These are phyloP conservation scores for Planiliza haematocheilus DNA, from an alignment of 2,113 vertebrate genomes.

Conservation along the genomic window DNA sequence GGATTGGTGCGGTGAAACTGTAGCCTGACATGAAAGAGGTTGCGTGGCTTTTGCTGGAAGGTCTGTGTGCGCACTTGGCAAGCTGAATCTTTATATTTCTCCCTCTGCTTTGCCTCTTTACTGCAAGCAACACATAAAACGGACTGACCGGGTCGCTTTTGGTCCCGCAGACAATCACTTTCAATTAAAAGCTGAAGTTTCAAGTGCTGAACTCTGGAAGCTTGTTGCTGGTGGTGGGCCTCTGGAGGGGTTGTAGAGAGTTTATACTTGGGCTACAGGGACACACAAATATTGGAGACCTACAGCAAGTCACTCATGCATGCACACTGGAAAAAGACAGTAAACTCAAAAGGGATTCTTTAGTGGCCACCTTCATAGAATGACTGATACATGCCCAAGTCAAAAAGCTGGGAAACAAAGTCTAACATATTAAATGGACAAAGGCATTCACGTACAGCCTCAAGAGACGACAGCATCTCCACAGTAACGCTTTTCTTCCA, in stretches of 20 bases:
- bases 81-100: constrained; percentile 24
- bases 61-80: constrained; percentile 49
- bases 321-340: background rate
- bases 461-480: constrained; percentile 17
- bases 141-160: constrained; percentile 31
- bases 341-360: background rate
- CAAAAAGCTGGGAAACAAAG: background rate
- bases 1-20: constrained; percentile 40
- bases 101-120: constrained; percentile 27
- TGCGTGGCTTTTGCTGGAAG: constrained; percentile 35
- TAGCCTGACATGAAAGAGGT: constrained; percentile 52
- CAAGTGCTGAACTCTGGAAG: constrained; percentile 15
- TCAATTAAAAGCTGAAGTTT: constrained; percentile 46
- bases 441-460: constrained; percentile 13
- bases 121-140: constrained; percentile 20
- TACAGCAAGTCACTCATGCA: background rate
- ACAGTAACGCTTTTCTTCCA: constrained; percentile 36
- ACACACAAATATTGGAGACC: constrained; percentile 2
- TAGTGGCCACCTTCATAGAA: background rate
- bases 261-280: background rate
- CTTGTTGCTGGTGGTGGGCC: constrained; percentile 19
- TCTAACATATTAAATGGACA: background rate
- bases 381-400: background rate
- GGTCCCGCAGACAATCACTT: constrained; percentile 43
- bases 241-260: constrained; percentile 16